Evolutionary conservation across 2,888 invertebrate species (phyloP), one percentile per base, ranked within the genome.

Genomic region (Callyntrura guangdongensis): DNA sequence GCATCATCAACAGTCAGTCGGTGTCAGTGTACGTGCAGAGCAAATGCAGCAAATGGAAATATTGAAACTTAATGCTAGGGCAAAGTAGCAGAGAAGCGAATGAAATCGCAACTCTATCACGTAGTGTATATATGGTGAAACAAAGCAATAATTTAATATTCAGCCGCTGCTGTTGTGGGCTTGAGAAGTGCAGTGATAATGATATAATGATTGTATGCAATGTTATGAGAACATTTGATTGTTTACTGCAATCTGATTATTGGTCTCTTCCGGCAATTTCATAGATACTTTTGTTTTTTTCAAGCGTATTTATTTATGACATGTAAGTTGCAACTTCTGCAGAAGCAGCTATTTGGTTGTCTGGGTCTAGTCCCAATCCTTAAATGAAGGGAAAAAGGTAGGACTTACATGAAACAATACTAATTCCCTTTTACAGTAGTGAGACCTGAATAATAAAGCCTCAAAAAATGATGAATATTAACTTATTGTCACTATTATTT

Each of bases 231-330:
- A 36, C 45, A 56, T 81, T 87, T 87, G 88, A 82, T 88, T 82
- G 59, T 88, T 87, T 82, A 69, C 36, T 88, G 72, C 82, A 88
- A 59, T 88, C 87, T 88, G 67, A 59, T 72, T 88, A 88, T 81
- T 88, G 72, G 81, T 11, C 74, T 88, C 88, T 88, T 88, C 88
- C 88, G 88, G 88, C 88, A 88, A 88, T 88, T 79, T 47, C 84
- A 67, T 74, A 74, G 49, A 69, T 9, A 45, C 61, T 17, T 81
- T 69, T 79, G 69, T 74, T 79, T 61, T 59, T 81, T 61, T 59
- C 67, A 53, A 56, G 56, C 79, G 53, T 79, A 56, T 36, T 36
- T 36, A 36, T 61, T 61, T 61, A 36, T 61, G 61, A 22, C 61
- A 59, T 59, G 36, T 72, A 74, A 79, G 86, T 79, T 79, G 79